Percentiles rank a stretch among this genome's conserved stretches.
Evolutionary conservation across 2,797 vertebrate genomes (phyloP).

Genomic region (Mormyrops boulengeri): DNA sequence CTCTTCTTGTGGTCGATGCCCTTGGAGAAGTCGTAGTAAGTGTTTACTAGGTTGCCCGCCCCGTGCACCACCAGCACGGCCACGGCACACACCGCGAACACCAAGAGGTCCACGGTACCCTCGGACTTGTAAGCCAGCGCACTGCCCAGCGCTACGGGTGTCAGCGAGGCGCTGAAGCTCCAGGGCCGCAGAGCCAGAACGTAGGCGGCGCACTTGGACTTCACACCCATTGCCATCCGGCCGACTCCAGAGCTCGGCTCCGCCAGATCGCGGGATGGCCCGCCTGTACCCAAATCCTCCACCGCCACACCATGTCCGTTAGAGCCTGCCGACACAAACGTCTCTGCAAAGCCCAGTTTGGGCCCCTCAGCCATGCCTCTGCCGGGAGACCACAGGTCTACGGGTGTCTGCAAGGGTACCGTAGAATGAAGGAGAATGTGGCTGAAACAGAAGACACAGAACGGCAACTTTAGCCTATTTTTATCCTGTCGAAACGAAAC

Average conservation of each 20-base stretch:
- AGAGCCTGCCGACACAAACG: slow-evolving; percentile 48
- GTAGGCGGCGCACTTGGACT: slow-evolving; percentile 83
- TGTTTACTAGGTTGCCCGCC: slow-evolving; percentile 93
- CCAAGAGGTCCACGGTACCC: slow-evolving; percentile 73
- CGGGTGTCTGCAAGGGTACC: slow-evolving; percentile 25
- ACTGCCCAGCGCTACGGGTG: slow-evolving; percentile 86
- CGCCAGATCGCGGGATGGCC: slow-evolving; percentile 11
- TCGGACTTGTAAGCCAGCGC: slow-evolving; percentile 84
- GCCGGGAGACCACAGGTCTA: slow-evolving; percentile 28
- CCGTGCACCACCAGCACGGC: slow-evolving; percentile 89
- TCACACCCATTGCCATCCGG: slow-evolving; percentile 52
- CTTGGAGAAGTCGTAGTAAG: slow-evolving; percentile 97
- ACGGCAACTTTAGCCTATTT: background rate
- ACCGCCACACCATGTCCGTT: slow-evolving; percentile 51
- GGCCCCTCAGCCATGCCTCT: slow-evolving; percentile 57
- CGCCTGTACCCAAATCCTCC: slow-evolving; percentile 36
- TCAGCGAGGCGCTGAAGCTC: slow-evolving; percentile 95
- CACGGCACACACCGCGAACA: slow-evolving; percentile 81
- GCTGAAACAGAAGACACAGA: background rate
- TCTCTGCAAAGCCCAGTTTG: slow-evolving; percentile 54
- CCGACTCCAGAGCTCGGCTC: slow-evolving; percentile 47
- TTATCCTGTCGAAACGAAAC: background rate
- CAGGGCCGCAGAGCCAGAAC: slow-evolving; percentile 88
- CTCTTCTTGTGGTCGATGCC: slow-evolving; percentile 99
- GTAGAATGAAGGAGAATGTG: background rate